Conservation (phyloP, 2,888 invertebrate genomes). For the Charanyca ferruginea region DNA sequence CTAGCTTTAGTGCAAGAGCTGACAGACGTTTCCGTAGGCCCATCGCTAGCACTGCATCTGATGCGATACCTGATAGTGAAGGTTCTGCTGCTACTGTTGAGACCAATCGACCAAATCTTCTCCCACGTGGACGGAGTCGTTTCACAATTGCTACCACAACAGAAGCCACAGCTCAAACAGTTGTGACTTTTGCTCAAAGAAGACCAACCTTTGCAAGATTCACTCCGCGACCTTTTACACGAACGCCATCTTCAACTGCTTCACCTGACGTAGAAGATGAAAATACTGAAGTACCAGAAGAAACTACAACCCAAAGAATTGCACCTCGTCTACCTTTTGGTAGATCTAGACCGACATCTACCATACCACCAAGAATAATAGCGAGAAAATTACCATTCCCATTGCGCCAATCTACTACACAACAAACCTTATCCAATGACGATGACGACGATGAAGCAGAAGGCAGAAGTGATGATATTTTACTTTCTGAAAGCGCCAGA, state of each 20-base stretch:
- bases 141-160: constrained; percentile 78
- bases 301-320: constrained; percentile 71
- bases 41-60: constrained; percentile 72
- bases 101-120: constrained; percentile 76
- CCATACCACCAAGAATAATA: constrained; percentile 68
- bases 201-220: constrained; percentile 84
- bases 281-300: constrained; percentile 57
- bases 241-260: constrained; percentile 64
- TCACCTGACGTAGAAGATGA: constrained; percentile 57
- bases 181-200: constrained; percentile 69
- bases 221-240: constrained; percentile 85
- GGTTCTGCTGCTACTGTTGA: constrained; percentile 85
- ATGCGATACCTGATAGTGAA: constrained; percentile 81
- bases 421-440: constrained; percentile 68
- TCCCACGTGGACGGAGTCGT: constrained; percentile 82
- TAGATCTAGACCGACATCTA: constrained; percentile 71
- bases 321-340: constrained; percentile 78
- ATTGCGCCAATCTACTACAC: constrained; percentile 76
- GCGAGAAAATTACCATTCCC: constrained; percentile 80
- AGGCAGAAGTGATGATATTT: constrained; percentile 83
- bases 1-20: constrained; percentile 66
- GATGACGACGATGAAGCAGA: constrained; percentile 80
- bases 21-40: constrained; percentile 72
- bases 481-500: constrained; percentile 88
- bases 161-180: constrained; percentile 70